Evolutionary conservation across 2,113 vertebrate genomes (phyloP).

Genomic region (Patagioenas fasciata): DNA sequence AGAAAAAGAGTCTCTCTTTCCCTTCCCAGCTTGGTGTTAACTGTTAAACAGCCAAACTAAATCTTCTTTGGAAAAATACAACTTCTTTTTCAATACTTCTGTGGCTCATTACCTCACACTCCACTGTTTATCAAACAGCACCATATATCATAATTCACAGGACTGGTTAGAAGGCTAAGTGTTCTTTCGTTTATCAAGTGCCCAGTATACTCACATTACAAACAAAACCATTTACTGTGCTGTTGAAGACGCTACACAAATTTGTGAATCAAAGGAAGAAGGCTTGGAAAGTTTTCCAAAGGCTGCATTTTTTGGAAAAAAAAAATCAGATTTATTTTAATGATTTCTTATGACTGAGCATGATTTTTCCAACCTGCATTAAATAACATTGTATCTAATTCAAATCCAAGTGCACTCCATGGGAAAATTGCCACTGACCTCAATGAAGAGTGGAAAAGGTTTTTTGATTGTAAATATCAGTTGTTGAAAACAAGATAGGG

Average conservation of each 20-base stretch:
- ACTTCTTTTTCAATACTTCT: neutral
- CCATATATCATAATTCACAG: neutral
- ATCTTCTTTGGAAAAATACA: neutral
- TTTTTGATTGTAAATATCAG: neutral
- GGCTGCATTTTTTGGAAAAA: neutral
- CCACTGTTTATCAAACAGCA: neutral
- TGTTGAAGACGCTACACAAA: neutral
- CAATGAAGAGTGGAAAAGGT: neutral
- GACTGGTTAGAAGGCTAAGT: neutral
- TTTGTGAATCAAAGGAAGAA: neutral
- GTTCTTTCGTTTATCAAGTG: neutral
- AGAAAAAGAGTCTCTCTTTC: neutral
- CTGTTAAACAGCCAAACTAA: neutral
- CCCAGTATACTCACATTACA: fast-evolving
- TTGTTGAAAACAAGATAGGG: neutral
- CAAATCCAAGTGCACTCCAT: neutral
- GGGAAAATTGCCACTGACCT: neutral
- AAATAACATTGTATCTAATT: neutral
- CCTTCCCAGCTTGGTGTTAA: neutral
- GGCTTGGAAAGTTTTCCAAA: neutral
- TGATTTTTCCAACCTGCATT: fast-evolving
- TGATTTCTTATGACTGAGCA: neutral
- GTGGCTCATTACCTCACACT: neutral
- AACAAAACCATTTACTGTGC: neutral
- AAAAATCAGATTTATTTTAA: neutral